phyloP scores from a whole-genome alignment of 2,888 invertebrate species.

The Arenicola marina region DNA sequence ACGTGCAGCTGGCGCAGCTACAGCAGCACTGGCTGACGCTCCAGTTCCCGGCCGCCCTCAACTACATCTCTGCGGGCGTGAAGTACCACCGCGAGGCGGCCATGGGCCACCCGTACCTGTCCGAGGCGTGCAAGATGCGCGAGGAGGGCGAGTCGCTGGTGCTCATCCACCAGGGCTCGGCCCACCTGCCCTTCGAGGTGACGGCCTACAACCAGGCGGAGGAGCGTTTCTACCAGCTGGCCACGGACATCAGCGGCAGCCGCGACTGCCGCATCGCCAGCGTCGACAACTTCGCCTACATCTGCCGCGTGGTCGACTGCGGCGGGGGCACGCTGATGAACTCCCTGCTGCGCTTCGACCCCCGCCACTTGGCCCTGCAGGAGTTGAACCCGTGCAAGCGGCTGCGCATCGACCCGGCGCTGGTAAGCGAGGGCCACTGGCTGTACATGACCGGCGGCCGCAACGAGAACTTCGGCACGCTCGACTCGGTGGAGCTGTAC shows the following conservation, averaged over 20 bases:
- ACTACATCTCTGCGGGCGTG: constrained; percentile 19
- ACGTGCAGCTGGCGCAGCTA: constrained; percentile 22
- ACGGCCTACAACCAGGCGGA: constrained; percentile 49
- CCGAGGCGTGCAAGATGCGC: constrained; percentile 14
- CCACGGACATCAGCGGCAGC: constrained; percentile 55
- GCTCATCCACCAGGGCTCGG: constrained; percentile 50
- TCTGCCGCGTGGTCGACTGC: constrained; percentile 58
- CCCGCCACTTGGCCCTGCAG: constrained; percentile 53
- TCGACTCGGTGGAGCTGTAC: constrained; percentile 57
- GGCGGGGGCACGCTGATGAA: constrained; percentile 59
- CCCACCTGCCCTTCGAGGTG: constrained; percentile 57
- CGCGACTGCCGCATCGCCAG: constrained; percentile 53
- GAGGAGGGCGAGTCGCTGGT: constrained; percentile 35
- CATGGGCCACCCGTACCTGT: constrained; percentile 26
- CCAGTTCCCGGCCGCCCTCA: constrained; percentile 12
- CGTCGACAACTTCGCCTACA: constrained; percentile 56
- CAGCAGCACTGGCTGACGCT: constrained; percentile 22
- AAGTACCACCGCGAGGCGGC: constrained; percentile 31
- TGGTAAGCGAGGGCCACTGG: constrained; percentile 44
- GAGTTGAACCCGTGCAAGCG: constrained; percentile 53
- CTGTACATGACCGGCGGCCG: constrained; percentile 56
- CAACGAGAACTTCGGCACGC: constrained; percentile 50
- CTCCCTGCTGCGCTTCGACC: constrained; percentile 57
- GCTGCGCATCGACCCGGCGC: constrained; percentile 53
- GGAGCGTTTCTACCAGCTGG: constrained; percentile 49